Evolutionary conservation across 2,113 vertebrate species (phyloP), one percentile per base, ranked within the genome.

Genomic region (Channa argus): DNA sequence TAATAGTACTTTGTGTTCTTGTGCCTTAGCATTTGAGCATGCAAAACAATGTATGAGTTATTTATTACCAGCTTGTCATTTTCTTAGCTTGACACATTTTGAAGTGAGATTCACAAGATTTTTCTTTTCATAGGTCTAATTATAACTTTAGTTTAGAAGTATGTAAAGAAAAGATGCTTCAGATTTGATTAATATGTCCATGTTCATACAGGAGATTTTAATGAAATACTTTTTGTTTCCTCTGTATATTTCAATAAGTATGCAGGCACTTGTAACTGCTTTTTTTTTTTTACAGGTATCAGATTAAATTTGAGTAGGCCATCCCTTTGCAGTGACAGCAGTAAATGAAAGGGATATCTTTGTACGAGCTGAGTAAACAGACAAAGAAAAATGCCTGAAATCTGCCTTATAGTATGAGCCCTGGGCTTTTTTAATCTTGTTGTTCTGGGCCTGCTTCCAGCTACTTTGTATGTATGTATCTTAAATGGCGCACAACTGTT

Each of bases 401-500:
- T 75, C 63, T 80, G 71, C 89, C 82, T 81, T 86, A 76, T 82
- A 82, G 76, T 80, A 39, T 79, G 73, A 91, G 78, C 80, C 77
- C 33, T 45, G 73, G 83, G 65, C 59, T 79, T 71, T 73, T 91
- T 90, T 91, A 89, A 89, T 92, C 77, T 82, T 78, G 86, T 83
- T 85, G 76, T 93, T 92, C 86, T 93, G 86, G 90, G 90, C 85
- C 71, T 61, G 74, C 86, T 86, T 94, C 90, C 89, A 92, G 88
- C 88, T 92, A 79, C 86, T 92, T 92, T 93, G 87, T 87, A 92
- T 93, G 89, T 90, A 89, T 92, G 86, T 89, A 90, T 89, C 89
- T 93, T 90, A 93, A 93, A 94, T 88, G 89, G 89, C 75, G 86
- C 88, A 90, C 89, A 92, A 92, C 87, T 88, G 91, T 92, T 94